These are phyloP conservation scores for Corythornis leucogaster DNA, from an alignment of 2,797 vertebrate genomes.

Conservation along the genomic window DNA sequence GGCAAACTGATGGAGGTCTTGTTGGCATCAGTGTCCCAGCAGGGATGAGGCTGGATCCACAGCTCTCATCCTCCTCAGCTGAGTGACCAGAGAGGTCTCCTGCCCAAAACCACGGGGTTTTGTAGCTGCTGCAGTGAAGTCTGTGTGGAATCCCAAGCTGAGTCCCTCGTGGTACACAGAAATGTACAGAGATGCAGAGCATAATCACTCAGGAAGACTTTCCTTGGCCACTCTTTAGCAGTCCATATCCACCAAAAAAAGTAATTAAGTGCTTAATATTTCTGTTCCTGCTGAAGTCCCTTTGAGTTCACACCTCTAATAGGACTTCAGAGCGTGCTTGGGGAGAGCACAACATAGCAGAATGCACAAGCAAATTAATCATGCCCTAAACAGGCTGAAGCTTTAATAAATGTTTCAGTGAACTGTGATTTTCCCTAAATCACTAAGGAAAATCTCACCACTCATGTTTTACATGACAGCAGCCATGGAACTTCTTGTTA, in stretches of 20 bases:
- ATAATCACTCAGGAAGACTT: background rate
- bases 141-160: background rate
- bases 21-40: accelerated
- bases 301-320: background rate
- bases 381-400: background rate
- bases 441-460: background rate
- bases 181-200: background rate
- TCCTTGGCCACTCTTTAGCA: background rate
- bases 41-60: background rate
- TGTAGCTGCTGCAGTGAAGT: accelerated
- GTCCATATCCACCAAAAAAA: background rate
- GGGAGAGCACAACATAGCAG: background rate
- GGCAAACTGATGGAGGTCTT: background rate
- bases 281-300: background rate
- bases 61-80: background rate
- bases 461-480: background rate
- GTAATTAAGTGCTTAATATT: background rate
- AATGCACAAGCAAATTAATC: background rate
- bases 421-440: background rate
- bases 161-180: background rate
- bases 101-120: background rate
- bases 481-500: background rate
- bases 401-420: background rate
- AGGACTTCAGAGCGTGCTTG: background rate
- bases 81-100: background rate